phyloP scores from a whole-genome alignment of 2,888 invertebrate genomes.

The Machimus atricapillus region DNA sequence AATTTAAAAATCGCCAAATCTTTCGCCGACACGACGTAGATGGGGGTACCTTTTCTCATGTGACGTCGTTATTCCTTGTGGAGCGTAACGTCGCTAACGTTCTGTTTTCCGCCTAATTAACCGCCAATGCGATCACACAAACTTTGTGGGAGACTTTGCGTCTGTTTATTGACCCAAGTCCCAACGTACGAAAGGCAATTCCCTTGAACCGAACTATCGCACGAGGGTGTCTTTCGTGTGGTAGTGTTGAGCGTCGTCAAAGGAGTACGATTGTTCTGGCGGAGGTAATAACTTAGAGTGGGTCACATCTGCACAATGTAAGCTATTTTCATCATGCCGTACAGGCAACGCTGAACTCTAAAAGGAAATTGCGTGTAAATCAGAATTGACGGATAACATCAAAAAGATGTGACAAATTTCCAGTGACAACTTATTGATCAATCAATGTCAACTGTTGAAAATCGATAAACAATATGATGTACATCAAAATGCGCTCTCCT shows the following conservation, averaged over 20 bases:
- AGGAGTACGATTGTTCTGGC: neutral
- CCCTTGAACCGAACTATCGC: slow-evolving; percentile 4
- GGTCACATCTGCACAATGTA: slow-evolving; percentile 36
- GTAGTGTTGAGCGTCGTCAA: neutral
- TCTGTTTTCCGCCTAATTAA: slow-evolving; percentile 42
- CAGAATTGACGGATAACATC: slow-evolving; percentile 55
- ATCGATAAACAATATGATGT: slow-evolving; percentile 61
- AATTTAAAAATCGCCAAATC: neutral
- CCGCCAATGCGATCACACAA: slow-evolving; percentile 42
- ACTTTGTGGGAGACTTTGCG: slow-evolving; percentile 5
- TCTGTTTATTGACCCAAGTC: neutral
- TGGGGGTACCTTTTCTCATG: neutral
- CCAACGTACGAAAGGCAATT: neutral
- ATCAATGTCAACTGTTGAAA: slow-evolving; percentile 59
- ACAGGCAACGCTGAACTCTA: neutral
- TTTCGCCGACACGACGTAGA: neutral
- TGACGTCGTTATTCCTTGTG: slow-evolving; percentile 28
- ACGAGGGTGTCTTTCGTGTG: neutral
- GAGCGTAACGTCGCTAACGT: slow-evolving; percentile 35
- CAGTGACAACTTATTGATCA: slow-evolving; percentile 57
- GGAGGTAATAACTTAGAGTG: slow-evolving; percentile 26
- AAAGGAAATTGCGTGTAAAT: slow-evolving; percentile 50
- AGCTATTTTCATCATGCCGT: slow-evolving; percentile 16
- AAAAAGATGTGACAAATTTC: slow-evolving; percentile 53
- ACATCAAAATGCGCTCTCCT: slow-evolving; percentile 47